Base-by-base conservation (phyloP, 1,140 invertebrate species). In the Drusus annulatus region DNA sequence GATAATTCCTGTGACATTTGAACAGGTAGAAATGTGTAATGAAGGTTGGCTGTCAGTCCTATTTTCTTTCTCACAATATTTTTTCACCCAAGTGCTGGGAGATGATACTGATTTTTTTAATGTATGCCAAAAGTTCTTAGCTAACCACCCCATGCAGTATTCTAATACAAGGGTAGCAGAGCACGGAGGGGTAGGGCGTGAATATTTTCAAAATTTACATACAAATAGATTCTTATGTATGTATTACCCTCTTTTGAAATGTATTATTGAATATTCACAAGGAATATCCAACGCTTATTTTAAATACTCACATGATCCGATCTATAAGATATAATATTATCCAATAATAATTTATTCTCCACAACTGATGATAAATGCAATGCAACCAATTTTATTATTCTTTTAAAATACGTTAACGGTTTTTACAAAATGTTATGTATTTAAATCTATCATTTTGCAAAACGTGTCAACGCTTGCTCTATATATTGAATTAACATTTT, bases 11-110 rank as follows among this genome's bases (percentile, higher is more conserved):
- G 21, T 50, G 69, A 74, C 52, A 54, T 56, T 74, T 71, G n/a
- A 58, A 75, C 71, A 75, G 71, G 71, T 75, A 75, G 71, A 75
- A 75, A 75, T 45, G 8, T 45, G 52, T 75, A 75, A 75, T 75
- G 71, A 60, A 56, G 71, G 52, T 58, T 75, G 16, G 54, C 52
- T 71, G 25, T 65, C 62, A 36, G 25, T 65, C n/a, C 36, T 36
- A 28, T 16, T 36, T 23, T 69, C 65, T 65, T 31, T 51, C 68
- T 51, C 68, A 65, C 21, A 52, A n/a, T 50, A 2, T 71, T 71
- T 71, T 71, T 71, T 52, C 21, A 25, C 36, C 28, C 31, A 10
- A 7, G 60, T 63, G 19, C n/a, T 51, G 71, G 54, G 71, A 69
- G 69, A 75, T 75, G 71, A 75, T 75, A 52, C 54, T n/a, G 58